Base-by-base conservation (phyloP, 2,113 vertebrate genomes). In the Proteles cristata region DNA sequence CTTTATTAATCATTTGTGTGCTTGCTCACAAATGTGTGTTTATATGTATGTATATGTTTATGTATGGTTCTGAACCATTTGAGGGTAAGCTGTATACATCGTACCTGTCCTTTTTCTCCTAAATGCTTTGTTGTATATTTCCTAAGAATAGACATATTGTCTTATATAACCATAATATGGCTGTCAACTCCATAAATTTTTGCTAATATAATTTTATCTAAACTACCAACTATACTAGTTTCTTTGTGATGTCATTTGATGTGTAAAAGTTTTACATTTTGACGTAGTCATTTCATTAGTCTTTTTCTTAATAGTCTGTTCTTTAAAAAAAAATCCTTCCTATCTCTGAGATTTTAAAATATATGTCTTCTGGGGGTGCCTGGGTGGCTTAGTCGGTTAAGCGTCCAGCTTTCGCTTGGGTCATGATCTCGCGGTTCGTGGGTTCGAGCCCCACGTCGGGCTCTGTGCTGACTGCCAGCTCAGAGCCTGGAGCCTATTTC, bases 301-400 rank as follows among this genome's bases (percentile, higher is more conserved):
- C 39, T 71, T 93, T 91, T 88, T 63, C 69, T 71, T 86, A 82
- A 58, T 90, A 61, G 35, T 88, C 19, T 69, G 28, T 94, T 88
- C 76, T 84, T 93, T 88, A 61, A 65, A 3, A 39, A 39, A 39
- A 90, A 79, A 39, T 91, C 53, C 4, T 95, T 97, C 15, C 25
- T 33, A 50, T 71, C 25, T 96, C 74, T 96, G n/a, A 93, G n/a
- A 69, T 82, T 96, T 93, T 53, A 65, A 96, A 96, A 55, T 93
- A 39, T 39, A 39, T 39, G 39, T 39, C 39, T 39, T 39, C 39
- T 39, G 39, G 39, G 39, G 39, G 39, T 4, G 39, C 39, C 39
- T 39, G 39, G 39, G 39, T 39, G 39, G 39, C 39, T 39, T 39
- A 39, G 39, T 39, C 39, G 39, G 39, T 39, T 39, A 39, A 39